These are phyloP conservation scores for Diachasma alloeum DNA, from an alignment of 1,140 invertebrate genomes.

Conservation along the genomic window DNA sequence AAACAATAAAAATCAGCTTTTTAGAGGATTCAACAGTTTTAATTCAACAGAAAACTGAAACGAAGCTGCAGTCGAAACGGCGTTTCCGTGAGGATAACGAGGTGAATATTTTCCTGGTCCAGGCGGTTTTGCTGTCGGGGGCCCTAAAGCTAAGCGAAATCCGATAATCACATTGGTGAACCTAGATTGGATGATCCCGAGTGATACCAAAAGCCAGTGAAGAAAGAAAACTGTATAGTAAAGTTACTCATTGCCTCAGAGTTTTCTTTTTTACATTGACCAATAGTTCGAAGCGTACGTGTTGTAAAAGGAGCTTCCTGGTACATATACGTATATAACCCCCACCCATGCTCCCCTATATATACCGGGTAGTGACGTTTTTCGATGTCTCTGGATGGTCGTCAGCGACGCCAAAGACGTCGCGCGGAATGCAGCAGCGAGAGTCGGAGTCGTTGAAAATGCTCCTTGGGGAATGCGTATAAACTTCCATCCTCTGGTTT, in stretches of 20 bases:
- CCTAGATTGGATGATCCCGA: slow-evolving; percentile 27
- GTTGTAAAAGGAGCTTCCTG: background rate
- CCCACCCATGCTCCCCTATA: background rate
- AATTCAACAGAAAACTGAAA: slow-evolving; percentile 21
- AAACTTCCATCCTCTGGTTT: background rate
- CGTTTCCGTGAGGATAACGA: background rate
- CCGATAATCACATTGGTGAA: slow-evolving; percentile 28
- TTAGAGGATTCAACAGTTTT: background rate
- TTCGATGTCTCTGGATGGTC: background rate
- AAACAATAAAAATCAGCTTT: too few relatives aligned
- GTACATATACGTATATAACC: background rate
- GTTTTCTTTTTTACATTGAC: background rate
- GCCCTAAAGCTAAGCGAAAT: slow-evolving; percentile 29
- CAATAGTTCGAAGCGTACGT: background rate
- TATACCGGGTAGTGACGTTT: background rate
- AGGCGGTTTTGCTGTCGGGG: background rate
- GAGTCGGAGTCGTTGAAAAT: background rate
- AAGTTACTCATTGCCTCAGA: background rate
- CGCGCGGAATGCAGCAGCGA: background rate
- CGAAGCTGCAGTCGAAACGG: background rate
- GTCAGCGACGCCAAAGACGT: background rate
- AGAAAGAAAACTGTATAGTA: background rate
- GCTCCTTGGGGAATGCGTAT: background rate
- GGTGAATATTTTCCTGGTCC: background rate
- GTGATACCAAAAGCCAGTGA: background rate